Evolutionary conservation across 2,113 vertebrate species (phyloP), one percentile per base, ranked within the genome.

Genomic region (Pelvicachromis taeniatus): DNA sequence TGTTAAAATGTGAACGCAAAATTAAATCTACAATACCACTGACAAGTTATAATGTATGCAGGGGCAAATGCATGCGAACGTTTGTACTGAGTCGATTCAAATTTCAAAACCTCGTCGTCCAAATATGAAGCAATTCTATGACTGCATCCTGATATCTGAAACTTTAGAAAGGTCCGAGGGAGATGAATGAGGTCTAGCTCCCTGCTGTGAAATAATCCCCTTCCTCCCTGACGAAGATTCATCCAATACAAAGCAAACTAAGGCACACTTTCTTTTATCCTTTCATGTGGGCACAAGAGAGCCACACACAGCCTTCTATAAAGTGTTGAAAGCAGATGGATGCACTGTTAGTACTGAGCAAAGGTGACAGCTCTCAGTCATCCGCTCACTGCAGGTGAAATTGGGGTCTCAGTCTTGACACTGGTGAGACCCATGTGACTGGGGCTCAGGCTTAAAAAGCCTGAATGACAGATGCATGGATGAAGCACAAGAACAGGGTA

Each of bases 321-420:
- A 80, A 70, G 81, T n/a, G 73, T 56, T 2, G 23, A 86, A 68
- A 88, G 83, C 84, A 87, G 86, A 82, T 26, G 11, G 79, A 84
- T 75, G 70, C 81, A 73, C 50, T 6, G 88, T 86, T 89, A 85
- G 53, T 33, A 10, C 42, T 53, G 83, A 93, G 87, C 92, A 92
- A 90, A 90, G 87, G 88, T 90, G 92, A 85, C 85, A 63, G 85
- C 79, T 86, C 80, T 87, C 87, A 89, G 79, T 92, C 92, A 87
- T 73, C 85, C 19, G 23, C 73, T 84, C 84, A 26, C 73, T 16
- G 81, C 77, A 75, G 87, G 87, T 87, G 91, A 91, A 93, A 92
- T 88, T 90, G 91, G 88, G 94, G 90, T 93, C 91, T 85, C 75
- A 75, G 83, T 90, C 82, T 89, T 48, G 75, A 81, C 81, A 86